These are phyloP conservation scores for Istiophorus platypterus DNA, from an alignment of 2,113 vertebrate genomes.

Conservation along the genomic window DNA sequence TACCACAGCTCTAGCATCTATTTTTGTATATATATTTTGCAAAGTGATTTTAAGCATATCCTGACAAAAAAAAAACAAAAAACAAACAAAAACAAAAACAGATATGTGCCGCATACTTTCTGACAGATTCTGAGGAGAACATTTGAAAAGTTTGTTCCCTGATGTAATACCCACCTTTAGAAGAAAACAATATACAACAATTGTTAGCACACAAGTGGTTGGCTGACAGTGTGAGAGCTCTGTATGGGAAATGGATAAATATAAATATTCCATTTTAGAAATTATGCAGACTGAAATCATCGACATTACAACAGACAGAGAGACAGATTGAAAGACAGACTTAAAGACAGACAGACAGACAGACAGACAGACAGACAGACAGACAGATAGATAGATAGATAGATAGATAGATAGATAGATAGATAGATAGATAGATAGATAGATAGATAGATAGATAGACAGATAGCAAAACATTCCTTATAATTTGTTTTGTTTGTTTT, in stretches of 20 bases:
- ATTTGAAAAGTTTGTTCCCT: slow-evolving; percentile 29
- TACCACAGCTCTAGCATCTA: slow-evolving; percentile 20
- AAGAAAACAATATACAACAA: not conserved
- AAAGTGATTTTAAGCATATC: not conserved
- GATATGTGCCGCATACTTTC: not conserved
- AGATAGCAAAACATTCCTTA: not conserved
- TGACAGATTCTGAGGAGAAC: not conserved
- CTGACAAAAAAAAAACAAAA: not conserved
- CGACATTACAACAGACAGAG: not conserved
- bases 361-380: not conserved
- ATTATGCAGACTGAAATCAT: too few species aligned
- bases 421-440: not conserved
- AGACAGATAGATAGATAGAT: slow-evolving; percentile 2
- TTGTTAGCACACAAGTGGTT: not conserved
- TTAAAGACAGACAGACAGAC: not conserved
- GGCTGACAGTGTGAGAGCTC: not conserved
- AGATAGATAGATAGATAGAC: slow-evolving; percentile 1
- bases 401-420: slow-evolving; percentile 9
- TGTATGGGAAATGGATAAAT: too few species aligned
- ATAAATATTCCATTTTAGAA: not conserved
- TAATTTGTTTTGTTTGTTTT: not conserved
- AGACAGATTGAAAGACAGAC: not conserved
- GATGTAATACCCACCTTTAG: not conserved
- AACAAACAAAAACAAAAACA: slow-evolving; percentile 19
- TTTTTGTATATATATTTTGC: slow-evolving; percentile 36